Base-by-base conservation (phyloP, 1,140 invertebrate genomes). In the Tetragonula clypearis region DNA sequence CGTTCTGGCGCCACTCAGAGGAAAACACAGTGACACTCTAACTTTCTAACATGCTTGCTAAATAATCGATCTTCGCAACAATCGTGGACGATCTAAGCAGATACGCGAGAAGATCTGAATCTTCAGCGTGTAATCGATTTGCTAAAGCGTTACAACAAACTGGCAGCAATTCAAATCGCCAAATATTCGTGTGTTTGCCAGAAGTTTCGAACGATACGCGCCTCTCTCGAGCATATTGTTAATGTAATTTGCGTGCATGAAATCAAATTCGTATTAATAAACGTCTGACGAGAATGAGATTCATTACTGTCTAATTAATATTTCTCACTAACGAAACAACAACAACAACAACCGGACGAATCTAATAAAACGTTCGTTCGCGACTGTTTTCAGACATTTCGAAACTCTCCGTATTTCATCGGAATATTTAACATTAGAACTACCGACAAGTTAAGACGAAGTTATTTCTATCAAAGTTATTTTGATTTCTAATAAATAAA, bases 91-190 rank as follows among this genome's bases (percentile, higher is more conserved):
- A 35, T 69, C 30, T 4, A 26, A 35, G 9, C 23, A 49, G 53
- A 5, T 21, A 41, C 23, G 19, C 49, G 26, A 69, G 55, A n/a
- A 6, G 26, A 60, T 30, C 41, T 8, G 41, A 49, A 15, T 8
- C 53, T 17, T 30, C 30, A 30, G 73, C 72, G 76, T 76, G 72
- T 69, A 79, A 84, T 89, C 81, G 88, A 81, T 84, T 89, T 78
- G 55, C 81, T n/a, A 86, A 68, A 73, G 71, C 35, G 68, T 80
- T n/a, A 75, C 30, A 79, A 75, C 30, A 79, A 87, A 84, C 86
- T 91, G 90, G 87, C 88, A 91, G 53, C 30, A 74, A 73, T 88
- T 91, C 88, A 91, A 91, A 74, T 56, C 87, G 90, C 85, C 30
- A 30, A 90, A 91, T 87, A 87, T 85, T 66, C 84, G 35, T 88